phyloP scores from a whole-genome alignment of 2,888 invertebrate genomes.

The Bombylius discolor region DNA sequence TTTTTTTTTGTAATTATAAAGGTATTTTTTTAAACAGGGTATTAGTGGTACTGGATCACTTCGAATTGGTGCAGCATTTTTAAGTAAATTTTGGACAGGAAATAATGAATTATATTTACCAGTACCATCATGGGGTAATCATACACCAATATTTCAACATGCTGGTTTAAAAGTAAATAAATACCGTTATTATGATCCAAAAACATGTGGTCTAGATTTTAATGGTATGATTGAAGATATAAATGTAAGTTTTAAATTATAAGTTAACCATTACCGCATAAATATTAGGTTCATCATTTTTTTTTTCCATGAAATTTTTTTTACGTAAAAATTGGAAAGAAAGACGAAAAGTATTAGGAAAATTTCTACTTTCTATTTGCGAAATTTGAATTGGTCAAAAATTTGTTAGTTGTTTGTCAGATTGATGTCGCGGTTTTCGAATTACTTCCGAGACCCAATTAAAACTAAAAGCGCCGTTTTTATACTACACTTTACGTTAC shows the following conservation, averaged over 20 bases:
- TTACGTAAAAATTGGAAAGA: too few species aligned
- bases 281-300: too few species aligned
- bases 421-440: too few species aligned
- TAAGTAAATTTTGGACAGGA: constrained; percentile 66
- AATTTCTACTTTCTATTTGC: too few species aligned
- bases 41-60: constrained; percentile 96
- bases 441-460: too few species aligned
- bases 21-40: constrained; percentile 45
- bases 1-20: background rate
- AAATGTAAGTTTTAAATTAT: constrained; percentile 42
- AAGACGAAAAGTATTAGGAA: too few species aligned
- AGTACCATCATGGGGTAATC: constrained; percentile 96
- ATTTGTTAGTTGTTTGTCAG: too few species aligned
- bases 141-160: constrained; percentile 86
- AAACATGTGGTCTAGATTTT: constrained; percentile 88
- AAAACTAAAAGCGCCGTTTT: too few species aligned
- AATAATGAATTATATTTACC: constrained; percentile 80
- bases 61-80: constrained; percentile 80
- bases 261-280: too few species aligned
- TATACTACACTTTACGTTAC: too few species aligned
- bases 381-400: too few species aligned
- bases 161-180: constrained; percentile 71
- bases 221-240: constrained; percentile 82
- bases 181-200: constrained; percentile 89
- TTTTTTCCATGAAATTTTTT: background rate